Conservation (phyloP, 2,797 vertebrate species). For the Catamblyrhynchus diadema region DNA sequence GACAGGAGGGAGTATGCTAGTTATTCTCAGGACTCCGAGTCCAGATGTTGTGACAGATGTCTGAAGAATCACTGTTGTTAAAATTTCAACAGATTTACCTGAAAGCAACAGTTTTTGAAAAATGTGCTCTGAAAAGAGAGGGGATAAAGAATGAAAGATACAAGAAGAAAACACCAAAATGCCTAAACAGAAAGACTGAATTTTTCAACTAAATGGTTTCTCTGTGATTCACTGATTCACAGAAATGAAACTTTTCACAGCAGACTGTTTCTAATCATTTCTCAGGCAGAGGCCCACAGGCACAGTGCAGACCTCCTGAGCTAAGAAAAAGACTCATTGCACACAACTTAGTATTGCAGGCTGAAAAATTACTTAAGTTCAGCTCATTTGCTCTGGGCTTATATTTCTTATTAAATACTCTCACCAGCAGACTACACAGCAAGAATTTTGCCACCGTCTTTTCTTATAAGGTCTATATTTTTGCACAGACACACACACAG, state of each 20-base stretch:
- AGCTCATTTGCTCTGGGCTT: not conserved
- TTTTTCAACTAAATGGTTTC: not conserved
- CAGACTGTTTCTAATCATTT: not conserved
- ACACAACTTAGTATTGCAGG: not conserved
- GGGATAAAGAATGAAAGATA: not conserved
- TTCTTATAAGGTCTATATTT: not conserved
- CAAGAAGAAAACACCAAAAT: not conserved
- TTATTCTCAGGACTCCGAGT: not conserved
- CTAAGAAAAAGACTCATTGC: not conserved
- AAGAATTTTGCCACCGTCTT: not conserved
- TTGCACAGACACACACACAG: accelerated
- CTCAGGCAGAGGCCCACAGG: not conserved
- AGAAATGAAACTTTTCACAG: not conserved
- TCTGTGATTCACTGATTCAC: not conserved
- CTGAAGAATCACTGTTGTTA: not conserved
- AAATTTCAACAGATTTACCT: not conserved
- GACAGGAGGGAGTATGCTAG: not conserved
- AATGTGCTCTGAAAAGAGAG: not conserved
- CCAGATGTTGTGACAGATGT: conserved; percentile 14
- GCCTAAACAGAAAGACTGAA: not conserved
- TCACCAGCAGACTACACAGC: not conserved
- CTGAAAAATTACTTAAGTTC: not conserved
- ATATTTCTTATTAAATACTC: not conserved
- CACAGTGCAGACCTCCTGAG: not conserved
- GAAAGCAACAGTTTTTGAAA: not conserved